A percentile compares a stretch with the other conserved stretches of the same genome.
phyloP scores from a whole-genome alignment of 2,888 invertebrate species.

The Eupelmus urozonus region DNA sequence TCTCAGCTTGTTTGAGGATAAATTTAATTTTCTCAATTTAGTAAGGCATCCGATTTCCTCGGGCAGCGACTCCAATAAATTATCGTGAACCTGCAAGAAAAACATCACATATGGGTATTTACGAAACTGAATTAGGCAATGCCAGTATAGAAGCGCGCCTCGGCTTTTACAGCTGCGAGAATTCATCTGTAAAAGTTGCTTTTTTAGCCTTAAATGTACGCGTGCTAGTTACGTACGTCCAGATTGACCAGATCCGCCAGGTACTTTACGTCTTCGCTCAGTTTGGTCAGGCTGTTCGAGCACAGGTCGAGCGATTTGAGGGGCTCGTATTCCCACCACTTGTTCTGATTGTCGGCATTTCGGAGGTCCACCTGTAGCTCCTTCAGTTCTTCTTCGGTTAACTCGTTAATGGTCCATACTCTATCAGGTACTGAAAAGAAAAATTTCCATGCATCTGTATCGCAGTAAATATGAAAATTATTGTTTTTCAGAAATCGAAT shows the following conservation, averaged over 20 bases:
- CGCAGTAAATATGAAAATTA: not conserved
- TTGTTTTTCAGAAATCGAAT: not conserved
- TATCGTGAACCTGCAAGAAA: slow-evolving; percentile 87
- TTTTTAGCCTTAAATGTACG: not conserved
- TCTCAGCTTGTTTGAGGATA: slow-evolving; percentile 84
- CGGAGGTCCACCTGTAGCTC: slow-evolving; percentile 79
- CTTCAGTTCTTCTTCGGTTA: slow-evolving; percentile 81
- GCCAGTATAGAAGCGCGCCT: too few species aligned
- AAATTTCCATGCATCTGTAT: not conserved
- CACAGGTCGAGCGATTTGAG: slow-evolving; percentile 88
- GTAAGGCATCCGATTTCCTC: slow-evolving; percentile 85
- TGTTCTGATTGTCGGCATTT: slow-evolving; percentile 81
- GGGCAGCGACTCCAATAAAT: slow-evolving; percentile 86
- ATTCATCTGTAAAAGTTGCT: too few species aligned
- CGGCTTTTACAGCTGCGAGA: too few species aligned
- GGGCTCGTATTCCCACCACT: slow-evolving; percentile 92
- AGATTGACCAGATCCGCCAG: slow-evolving; percentile 84
- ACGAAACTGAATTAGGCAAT: too few species aligned
- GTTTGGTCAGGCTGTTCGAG: slow-evolving; percentile 83
- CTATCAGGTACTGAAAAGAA: slow-evolving; percentile 82
- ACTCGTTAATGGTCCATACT: slow-evolving; percentile 86
- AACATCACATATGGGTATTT: too few species aligned
- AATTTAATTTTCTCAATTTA: slow-evolving; percentile 83
- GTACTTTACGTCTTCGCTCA: slow-evolving; percentile 83
- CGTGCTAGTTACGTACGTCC: slow-evolving; percentile 79